Evolutionary conservation across 2,797 vertebrate genomes (phyloP).

Genomic region (Aulostomus chinensis): DNA sequence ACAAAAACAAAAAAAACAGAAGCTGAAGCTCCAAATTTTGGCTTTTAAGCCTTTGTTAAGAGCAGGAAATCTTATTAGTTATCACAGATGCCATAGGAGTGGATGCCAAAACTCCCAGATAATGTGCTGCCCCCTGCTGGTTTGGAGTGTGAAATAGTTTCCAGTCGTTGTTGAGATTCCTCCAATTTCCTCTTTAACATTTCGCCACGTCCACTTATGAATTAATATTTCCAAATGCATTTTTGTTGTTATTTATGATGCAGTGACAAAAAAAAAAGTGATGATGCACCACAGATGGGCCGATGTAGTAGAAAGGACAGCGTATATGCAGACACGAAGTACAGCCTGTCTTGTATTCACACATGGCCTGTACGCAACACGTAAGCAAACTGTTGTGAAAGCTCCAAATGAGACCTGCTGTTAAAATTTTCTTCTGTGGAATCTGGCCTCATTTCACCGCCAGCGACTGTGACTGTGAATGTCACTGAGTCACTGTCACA

Average conservation of each 20-base stretch:
- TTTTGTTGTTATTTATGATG: neutral
- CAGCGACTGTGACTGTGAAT: slow-evolving; percentile 17
- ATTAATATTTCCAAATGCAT: neutral
- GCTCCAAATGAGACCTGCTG: slow-evolving; percentile 18
- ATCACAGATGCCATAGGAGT: too few relatives aligned
- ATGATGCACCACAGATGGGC: slow-evolving; percentile 1
- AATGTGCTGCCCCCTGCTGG: too few relatives aligned
- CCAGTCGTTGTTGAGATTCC: too few relatives aligned
- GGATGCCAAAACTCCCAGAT: too few relatives aligned
- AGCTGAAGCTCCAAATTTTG: too few relatives aligned
- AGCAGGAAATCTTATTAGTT: too few relatives aligned
- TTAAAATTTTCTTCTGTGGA: neutral
- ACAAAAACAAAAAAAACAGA: too few relatives aligned
- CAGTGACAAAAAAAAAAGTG: neutral
- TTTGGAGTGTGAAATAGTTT: too few relatives aligned
- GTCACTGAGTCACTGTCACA: slow-evolving; percentile 20
- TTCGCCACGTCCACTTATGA: too few relatives aligned
- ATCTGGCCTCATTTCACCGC: slow-evolving; percentile 16
- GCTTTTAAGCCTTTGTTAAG: too few relatives aligned
- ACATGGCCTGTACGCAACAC: slow-evolving; percentile 3
- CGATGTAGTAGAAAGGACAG: neutral
- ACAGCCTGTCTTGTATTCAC: slow-evolving; percentile 3
- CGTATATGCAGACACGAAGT: neutral
- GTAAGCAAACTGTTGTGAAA: slow-evolving; percentile 13
- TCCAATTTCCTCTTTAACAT: too few relatives aligned